Conservation (phyloP, 2,888 invertebrate species). For the Colostygia pectinataria region DNA sequence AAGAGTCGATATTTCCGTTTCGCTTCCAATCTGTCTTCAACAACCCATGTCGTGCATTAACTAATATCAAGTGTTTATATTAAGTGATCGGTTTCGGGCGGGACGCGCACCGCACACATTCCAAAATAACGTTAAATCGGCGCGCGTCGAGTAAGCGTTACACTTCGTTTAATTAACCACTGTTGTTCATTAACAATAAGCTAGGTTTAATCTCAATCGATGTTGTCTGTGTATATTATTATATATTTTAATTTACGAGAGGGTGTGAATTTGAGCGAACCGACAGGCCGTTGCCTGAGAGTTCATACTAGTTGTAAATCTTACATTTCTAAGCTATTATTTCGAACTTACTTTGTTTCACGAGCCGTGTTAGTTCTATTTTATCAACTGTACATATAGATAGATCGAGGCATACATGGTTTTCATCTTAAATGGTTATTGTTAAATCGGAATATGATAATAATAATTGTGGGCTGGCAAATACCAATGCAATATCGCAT, state of each 20-base stretch:
- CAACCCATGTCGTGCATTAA: conserved; percentile 41
- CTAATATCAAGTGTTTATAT: conserved; percentile 30
- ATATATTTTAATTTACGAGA: conserved; percentile 73
- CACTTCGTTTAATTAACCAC: conserved; percentile 77
- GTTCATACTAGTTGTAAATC: conserved; percentile 74
- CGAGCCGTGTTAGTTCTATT: conserved; percentile 74
- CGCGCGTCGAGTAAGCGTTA: conserved; percentile 63
- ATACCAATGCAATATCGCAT: conserved; percentile 67
- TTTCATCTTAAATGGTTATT: conserved; percentile 68
- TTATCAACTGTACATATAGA: conserved; percentile 77
- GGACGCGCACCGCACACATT: conserved; percentile 72
- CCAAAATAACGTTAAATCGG: conserved; percentile 72
- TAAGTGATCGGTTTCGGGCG: conserved; percentile 43
- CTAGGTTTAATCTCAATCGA: conserved; percentile 80
- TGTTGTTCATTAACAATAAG: conserved; percentile 82
- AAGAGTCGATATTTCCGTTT: conserved; percentile 13
- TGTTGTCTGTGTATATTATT: conserved; percentile 81
- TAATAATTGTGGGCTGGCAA: conserved; percentile 60
- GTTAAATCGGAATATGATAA: conserved; percentile 69
- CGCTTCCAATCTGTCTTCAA: conserved; percentile 35
- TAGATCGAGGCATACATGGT: conserved; percentile 72
- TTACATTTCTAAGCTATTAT: conserved; percentile 45
- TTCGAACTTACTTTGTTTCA: conserved; percentile 71
- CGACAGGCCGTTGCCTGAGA: conserved; percentile 70
- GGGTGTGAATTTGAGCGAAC: conserved; percentile 79